Percentiles rank a stretch among this genome's conserved stretches.
Evolutionary conservation across 2,113 vertebrate species (phyloP).

Genomic region (Amphiprion percula): DNA sequence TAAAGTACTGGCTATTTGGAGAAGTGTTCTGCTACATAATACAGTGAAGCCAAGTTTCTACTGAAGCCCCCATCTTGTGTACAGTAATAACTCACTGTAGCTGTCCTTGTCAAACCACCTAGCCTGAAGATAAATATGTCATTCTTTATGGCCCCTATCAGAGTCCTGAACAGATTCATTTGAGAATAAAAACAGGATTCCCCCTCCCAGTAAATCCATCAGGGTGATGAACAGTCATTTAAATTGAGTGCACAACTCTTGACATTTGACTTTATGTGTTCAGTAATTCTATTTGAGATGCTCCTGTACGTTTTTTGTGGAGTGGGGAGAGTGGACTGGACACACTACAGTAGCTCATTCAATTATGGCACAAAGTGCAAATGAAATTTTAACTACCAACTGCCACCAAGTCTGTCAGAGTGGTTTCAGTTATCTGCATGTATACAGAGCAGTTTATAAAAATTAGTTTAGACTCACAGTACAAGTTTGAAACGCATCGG

Average conservation of each 20-base stretch:
- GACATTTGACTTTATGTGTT: slow-evolving; percentile 80
- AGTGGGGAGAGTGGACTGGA: slow-evolving; percentile 14
- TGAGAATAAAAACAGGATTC: slow-evolving; percentile 84
- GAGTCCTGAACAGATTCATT: slow-evolving; percentile 81
- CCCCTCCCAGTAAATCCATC: slow-evolving; percentile 80
- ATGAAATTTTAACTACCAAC: background rate
- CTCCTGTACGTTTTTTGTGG: slow-evolving; percentile 25
- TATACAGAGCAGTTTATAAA: background rate
- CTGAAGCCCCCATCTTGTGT: slow-evolving; percentile 55
- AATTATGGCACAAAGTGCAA: background rate
- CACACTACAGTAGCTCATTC: slow-evolving; percentile 12
- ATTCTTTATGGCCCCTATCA: slow-evolving; percentile 81
- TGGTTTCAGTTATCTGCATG: background rate
- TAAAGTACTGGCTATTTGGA: slow-evolving; percentile 27
- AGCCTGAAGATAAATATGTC: slow-evolving; percentile 83
- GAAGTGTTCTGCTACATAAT: slow-evolving; percentile 20
- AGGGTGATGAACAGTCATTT: slow-evolving; percentile 80
- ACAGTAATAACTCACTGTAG: slow-evolving; percentile 78
- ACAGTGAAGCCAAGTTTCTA: slow-evolving; percentile 65
- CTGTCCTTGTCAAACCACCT: slow-evolving; percentile 83
- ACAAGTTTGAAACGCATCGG: slow-evolving; percentile 54
- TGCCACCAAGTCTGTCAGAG: background rate
- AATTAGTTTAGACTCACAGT: background rate
- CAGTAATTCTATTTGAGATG: slow-evolving; percentile 71
- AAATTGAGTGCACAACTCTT: slow-evolving; percentile 76